Evolutionary conservation across 2,797 vertebrate species (phyloP).

Genomic region (Squalus acanthias): DNA sequence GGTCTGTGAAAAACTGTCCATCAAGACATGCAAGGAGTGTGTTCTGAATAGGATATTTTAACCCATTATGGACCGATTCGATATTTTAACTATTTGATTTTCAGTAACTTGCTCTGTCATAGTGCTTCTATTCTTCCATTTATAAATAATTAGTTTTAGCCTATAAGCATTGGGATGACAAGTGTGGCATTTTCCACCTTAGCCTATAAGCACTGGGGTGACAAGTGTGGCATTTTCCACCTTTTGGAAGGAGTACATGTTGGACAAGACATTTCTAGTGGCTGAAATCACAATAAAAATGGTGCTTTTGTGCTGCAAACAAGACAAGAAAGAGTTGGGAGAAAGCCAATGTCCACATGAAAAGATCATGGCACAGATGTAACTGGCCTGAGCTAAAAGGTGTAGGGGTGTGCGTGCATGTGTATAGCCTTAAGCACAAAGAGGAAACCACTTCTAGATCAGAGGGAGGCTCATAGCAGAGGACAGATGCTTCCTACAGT

Average conservation of each 20-base stretch:
- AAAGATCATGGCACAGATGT: no score
- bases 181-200: not conserved
- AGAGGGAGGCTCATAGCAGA: not conserved
- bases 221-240: not conserved
- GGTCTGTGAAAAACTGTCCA: not conserved
- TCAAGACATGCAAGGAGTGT: no score
- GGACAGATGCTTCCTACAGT: not conserved
- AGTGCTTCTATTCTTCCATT: not conserved
- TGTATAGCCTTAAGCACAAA: no score
- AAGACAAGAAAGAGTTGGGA: not conserved
- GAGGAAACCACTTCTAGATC: not conserved
- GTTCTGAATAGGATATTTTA: not conserved
- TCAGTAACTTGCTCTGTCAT: not conserved
- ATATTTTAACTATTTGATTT: not conserved
- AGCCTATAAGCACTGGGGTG: not conserved
- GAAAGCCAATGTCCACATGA: not conserved
- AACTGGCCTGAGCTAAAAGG: not conserved
- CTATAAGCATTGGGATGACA: not conserved
- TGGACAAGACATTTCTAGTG: not conserved
- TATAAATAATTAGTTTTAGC: not conserved
- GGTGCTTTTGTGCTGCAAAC: not conserved
- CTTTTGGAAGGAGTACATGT: not conserved
- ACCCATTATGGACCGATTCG: not conserved
- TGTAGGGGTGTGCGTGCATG: no score
- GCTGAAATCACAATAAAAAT: not conserved